Evolutionary conservation across 2,888 invertebrate species (phyloP), one percentile per base, ranked within the genome.

Genomic region (Cenopis cana): DNA sequence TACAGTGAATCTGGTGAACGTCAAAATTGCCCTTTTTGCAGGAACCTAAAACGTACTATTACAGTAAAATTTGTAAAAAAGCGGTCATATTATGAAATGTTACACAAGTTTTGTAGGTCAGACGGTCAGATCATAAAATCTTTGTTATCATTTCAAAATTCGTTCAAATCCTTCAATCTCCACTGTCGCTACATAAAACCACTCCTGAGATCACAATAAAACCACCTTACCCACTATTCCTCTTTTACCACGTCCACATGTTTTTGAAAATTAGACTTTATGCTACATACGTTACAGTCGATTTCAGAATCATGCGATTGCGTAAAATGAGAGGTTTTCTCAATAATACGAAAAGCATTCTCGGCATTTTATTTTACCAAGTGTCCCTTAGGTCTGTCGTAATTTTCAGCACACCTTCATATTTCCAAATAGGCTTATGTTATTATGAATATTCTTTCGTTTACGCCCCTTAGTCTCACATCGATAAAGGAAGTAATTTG

Each of bases 291-390:
- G 18, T n/a, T 64, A 38, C 14, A n/a, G 38, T 54, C 17, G 9
- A 6, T 52, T 54, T 52, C 12, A 18, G 11, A 38, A 38, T 14
- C 5, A 10, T 12, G 38, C 12, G n/a, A 64, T 36, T 9, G 14
- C 14, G 8, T 24, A 5, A 64, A 38, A 64, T 38, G 20, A 6
- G 61, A 49, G n/a, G 24, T 61, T 24, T 24, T 2, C 6, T 20
- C 24, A 50, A 29, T 20, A 14, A 36, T 38, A 20, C 11, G 11
- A 11, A n/a, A 6, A 54, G 62, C 6, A 17, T 9, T 1, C 62
- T 64, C 64, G 54, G 54, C 64, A 50, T 64, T n/a, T n/a, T n/a
- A n/a, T n/a, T n/a, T 64, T 54, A 38, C n/a, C 36, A 64, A 38
- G 52, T 20, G 64, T 38, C 24, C 38, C 36, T 54, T 52, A 24